These are phyloP conservation scores for Venturia canescens DNA, from an alignment of 1,140 invertebrate genomes.

Conservation along the genomic window DNA sequence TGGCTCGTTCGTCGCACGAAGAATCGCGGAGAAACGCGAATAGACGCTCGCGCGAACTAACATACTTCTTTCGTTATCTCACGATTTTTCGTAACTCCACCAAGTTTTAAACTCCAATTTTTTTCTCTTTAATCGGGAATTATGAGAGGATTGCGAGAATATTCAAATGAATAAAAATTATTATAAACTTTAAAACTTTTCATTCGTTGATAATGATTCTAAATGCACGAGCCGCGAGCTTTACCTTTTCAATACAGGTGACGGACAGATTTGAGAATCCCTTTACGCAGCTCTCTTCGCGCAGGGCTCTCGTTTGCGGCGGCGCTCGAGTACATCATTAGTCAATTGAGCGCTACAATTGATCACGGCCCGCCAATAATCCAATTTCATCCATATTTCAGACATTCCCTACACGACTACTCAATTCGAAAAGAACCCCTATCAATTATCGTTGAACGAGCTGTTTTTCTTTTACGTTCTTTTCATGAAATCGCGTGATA, in stretches of 20 bases:
- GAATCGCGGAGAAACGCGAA: slow-evolving; percentile 52
- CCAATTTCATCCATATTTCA: too few species aligned
- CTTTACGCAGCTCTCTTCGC: slow-evolving; percentile 65
- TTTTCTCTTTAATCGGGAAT: too few species aligned
- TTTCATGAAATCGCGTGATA: too few species aligned
- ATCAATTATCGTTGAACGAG: too few species aligned
- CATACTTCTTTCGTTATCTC: slow-evolving; percentile 38
- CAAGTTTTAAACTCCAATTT: slow-evolving; percentile 1
- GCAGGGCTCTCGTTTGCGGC: slow-evolving; percentile 52
- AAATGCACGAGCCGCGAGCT: slow-evolving; percentile 56
- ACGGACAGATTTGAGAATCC: slow-evolving; percentile 71
- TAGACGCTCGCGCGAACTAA: slow-evolving; percentile 56
- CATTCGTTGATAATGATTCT: slow-evolving; percentile 53
- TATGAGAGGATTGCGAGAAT: too few species aligned
- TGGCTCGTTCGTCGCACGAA: too few species aligned
- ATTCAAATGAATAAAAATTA: too few species aligned
- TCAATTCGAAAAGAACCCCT: too few species aligned
- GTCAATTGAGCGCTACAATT: too few species aligned
- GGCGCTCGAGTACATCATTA: too few species aligned
- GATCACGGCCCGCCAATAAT: too few species aligned
- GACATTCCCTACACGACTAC: too few species aligned
- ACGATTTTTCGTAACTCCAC: slow-evolving; percentile 11
- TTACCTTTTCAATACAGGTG: slow-evolving; percentile 74
- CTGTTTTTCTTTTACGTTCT: neutral
- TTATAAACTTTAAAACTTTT: slow-evolving; percentile 45